Conservation (phyloP, 2,888 invertebrate species). For the Acleris cristana region DNA sequence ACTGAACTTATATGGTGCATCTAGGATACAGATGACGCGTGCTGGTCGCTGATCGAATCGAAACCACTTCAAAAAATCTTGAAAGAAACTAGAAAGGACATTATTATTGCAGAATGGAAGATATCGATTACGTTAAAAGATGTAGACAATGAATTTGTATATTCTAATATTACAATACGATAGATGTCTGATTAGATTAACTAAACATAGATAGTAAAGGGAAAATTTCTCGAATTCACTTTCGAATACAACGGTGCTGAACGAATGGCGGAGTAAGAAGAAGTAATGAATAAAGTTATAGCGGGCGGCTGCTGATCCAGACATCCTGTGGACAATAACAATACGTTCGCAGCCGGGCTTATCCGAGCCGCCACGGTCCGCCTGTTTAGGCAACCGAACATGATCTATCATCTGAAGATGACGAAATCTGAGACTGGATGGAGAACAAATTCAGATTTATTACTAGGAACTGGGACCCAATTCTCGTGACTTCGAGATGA, state of each 20-base stretch:
- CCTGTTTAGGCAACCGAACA: slow-evolving; percentile 33
- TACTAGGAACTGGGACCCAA: slow-evolving; percentile 15
- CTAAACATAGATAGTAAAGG: slow-evolving; percentile 45
- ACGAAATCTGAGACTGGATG: slow-evolving; percentile 17
- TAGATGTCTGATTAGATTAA: slow-evolving; percentile 44
- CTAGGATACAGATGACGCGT: slow-evolving; percentile 16
- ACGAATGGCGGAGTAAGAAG: slow-evolving; percentile 33
- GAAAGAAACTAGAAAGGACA: too few species aligned
- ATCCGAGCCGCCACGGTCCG: slow-evolving; percentile 29
- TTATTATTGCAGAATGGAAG: too few species aligned
- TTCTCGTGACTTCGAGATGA: too few species aligned
- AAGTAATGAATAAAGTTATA: slow-evolving; percentile 51
- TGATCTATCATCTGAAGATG: slow-evolving; percentile 28
- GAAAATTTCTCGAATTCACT: slow-evolving; percentile 41
- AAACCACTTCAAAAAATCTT: too few species aligned
- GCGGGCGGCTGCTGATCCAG: slow-evolving; percentile 58
- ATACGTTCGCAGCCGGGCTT: slow-evolving; percentile 35
- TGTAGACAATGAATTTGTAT: slow-evolving; percentile 11
- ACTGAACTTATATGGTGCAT: not conserved
- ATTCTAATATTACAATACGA: slow-evolving; percentile 14
- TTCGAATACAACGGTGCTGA: slow-evolving; percentile 34
- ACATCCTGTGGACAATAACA: slow-evolving; percentile 58
- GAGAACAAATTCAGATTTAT: slow-evolving; percentile 11
- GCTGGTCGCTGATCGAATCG: too few species aligned
- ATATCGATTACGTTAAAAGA: slow-evolving; percentile 5